phyloP scores from a whole-genome alignment of 2,113 vertebrate species.

The Leucosticte australis region DNA sequence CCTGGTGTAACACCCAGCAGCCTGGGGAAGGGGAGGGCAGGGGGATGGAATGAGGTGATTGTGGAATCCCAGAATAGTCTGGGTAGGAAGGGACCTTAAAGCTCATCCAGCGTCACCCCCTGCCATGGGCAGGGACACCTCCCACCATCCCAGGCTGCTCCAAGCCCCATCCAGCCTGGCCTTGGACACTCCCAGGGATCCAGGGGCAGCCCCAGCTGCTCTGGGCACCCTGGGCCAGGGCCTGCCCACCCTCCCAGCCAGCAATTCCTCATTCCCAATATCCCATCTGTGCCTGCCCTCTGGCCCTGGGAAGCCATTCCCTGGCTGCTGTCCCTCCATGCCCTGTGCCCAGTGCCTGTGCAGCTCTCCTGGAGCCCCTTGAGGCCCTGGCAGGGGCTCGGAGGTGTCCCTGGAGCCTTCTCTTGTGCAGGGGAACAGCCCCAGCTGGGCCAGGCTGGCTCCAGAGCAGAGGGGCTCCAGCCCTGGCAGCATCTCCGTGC shows the following conservation, averaged over 20 bases:
- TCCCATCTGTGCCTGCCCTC: background rate
- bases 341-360: background rate
- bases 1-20: accelerated
- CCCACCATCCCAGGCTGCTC: accelerated
- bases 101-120: accelerated
- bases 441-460: background rate
- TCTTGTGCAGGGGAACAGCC: background rate
- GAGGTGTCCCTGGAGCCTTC: background rate
- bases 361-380: background rate
- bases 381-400: background rate
- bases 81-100: accelerated
- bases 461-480: background rate
- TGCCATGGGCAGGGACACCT: background rate
- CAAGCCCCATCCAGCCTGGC: no score
- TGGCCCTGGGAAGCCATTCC: background rate
- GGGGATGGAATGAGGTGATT: accelerated
- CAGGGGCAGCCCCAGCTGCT: background rate
- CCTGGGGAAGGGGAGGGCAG: background rate
- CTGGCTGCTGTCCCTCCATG: background rate
- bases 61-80: accelerated
- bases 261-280: background rate
- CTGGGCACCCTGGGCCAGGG: background rate
- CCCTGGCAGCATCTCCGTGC: background rate
- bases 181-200: background rate
- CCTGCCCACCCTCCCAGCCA: background rate